Conservation (phyloP, 1,140 invertebrate genomes). For the Dreissena polymorpha region DNA sequence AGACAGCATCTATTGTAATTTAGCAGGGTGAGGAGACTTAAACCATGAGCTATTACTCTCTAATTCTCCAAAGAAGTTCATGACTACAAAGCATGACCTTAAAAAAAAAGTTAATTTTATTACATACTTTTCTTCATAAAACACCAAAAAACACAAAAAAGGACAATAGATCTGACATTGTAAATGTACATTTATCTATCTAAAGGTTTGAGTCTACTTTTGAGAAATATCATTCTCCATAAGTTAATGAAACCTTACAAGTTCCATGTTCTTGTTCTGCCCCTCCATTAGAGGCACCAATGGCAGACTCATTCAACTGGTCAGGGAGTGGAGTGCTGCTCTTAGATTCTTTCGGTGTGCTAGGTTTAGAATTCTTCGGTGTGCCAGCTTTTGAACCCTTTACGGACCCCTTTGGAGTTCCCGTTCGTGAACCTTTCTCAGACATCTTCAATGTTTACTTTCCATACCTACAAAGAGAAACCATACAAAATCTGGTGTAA, state of each 20-base stretch:
- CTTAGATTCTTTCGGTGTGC: conserved; percentile 68
- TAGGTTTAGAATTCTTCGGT: conserved; percentile 59
- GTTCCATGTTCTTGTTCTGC: conserved; percentile 25
- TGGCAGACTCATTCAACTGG: conserved; percentile 14
- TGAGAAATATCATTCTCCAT: no score
- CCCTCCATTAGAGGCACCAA: conserved; percentile 21
- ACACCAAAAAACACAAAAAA: not conserved
- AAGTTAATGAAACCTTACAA: no score
- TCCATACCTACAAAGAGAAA: no score
- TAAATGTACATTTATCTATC: not conserved
- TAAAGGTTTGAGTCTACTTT: not conserved
- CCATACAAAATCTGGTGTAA: no score
- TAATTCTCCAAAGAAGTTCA: no score
- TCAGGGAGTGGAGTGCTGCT: conserved; percentile 67
- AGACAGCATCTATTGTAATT: no score
- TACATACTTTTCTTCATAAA: no score
- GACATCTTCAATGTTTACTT: conserved; percentile 62
- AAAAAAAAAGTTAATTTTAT: no score
- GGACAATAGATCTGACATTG: not conserved
- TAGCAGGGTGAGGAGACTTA: no score
- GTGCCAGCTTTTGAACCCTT: conserved; percentile 63
- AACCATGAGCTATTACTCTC: no score
- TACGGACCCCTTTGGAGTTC: conserved; percentile 60
- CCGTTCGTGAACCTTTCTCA: conserved; percentile 62
- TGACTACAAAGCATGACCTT: no score